phyloP scores from a whole-genome alignment of 1,140 invertebrate species.

The Mycetomoellerius zeteki region DNA sequence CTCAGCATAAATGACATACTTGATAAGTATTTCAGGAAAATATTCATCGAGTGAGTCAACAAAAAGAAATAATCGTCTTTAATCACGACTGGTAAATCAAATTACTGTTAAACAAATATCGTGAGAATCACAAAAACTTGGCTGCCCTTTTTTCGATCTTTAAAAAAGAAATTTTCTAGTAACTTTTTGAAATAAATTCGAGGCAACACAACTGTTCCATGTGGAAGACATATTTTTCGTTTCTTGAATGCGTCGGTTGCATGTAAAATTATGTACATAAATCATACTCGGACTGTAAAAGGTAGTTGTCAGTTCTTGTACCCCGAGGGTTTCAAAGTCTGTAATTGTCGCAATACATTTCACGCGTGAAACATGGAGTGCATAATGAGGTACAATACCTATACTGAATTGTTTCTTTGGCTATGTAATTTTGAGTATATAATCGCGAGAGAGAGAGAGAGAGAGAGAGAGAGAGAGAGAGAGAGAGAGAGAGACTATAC shows the following conservation, averaged over 20 bases:
- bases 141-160: not conserved
- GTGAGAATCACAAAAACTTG: not conserved
- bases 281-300: not conserved
- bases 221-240: not conserved
- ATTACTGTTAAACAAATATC: not conserved
- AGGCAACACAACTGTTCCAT: not conserved
- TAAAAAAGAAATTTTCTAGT: not conserved
- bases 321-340: not conserved
- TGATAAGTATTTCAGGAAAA: not conserved
- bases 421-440: constrained; percentile 16
- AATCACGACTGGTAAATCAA: not conserved
- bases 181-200: not conserved
- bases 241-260: not conserved
- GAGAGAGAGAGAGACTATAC: not conserved
- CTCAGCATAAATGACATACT: not conserved
- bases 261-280: not conserved
- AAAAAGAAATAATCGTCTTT: not conserved
- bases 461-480: no score
- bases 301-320: not conserved
- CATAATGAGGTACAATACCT: constrained; percentile 3
- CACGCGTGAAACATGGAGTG: not conserved
- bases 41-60: not conserved
- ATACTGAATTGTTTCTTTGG: constrained; percentile 1
- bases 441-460: not conserved
- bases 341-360: not conserved